phyloP scores from a whole-genome alignment of 2,888 invertebrate genomes.

The Caenorhabditis parvicauda region DNA sequence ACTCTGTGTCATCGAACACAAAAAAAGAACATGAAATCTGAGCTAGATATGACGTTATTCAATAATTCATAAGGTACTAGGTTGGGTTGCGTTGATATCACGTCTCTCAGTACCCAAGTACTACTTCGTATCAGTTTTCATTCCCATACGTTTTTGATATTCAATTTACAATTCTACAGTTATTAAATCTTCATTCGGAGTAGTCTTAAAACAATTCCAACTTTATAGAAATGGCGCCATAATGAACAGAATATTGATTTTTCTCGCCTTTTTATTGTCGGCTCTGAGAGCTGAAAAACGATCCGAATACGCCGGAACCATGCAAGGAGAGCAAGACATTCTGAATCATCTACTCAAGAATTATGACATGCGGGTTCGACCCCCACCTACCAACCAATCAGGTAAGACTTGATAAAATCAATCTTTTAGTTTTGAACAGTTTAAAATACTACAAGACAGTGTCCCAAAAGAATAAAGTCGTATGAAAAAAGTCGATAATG shows the following conservation, averaged over 20 bases:
- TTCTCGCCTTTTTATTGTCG: not conserved
- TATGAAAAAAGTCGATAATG: too few relatives aligned
- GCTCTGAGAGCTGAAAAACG: not conserved
- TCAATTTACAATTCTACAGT: not conserved
- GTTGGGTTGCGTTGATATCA: too few relatives aligned
- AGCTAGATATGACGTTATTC: too few relatives aligned
- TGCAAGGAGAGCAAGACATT: constrained; percentile 43
- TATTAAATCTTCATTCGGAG: not conserved
- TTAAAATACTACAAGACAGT: too few relatives aligned
- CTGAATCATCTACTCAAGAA: constrained; percentile 47
- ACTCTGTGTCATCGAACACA: not conserved
- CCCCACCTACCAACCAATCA: constrained; percentile 48
- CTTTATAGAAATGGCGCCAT: not conserved
- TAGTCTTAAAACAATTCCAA: not conserved
- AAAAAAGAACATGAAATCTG: too few relatives aligned
- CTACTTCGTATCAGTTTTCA: too few relatives aligned
- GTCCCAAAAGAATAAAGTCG: not conserved
- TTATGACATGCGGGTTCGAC: constrained; percentile 57
- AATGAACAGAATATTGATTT: not conserved
- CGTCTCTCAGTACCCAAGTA: too few relatives aligned
- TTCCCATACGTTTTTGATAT: too few relatives aligned
- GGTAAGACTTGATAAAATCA: constrained; percentile 11
- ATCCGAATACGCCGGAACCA: not conserved
- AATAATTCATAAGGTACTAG: too few relatives aligned
- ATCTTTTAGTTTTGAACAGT: not conserved